These are phyloP conservation scores for Hycleus cichorii DNA, from an alignment of 1,140 invertebrate species.

Conservation along the genomic window DNA sequence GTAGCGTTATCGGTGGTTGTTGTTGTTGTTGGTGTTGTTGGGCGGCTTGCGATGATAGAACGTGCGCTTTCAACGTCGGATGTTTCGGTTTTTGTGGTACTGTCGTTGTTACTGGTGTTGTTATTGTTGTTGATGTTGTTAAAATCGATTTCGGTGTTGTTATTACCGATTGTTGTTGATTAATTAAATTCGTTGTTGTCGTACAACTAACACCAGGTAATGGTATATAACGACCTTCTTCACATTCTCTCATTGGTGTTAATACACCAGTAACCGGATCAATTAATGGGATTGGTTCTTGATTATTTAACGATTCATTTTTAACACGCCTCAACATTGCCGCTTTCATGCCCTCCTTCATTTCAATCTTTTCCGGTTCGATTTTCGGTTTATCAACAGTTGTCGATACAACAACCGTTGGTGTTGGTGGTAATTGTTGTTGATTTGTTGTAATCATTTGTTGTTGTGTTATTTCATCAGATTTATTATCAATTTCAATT, in stretches of 20 bases:
- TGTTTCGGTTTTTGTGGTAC: conserved; percentile 10
- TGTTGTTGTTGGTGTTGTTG: conserved; percentile 23
- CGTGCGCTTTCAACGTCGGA: conserved; percentile 50
- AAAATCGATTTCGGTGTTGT: conserved; percentile 16
- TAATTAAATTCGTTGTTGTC: not conserved
- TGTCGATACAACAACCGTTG: not conserved
- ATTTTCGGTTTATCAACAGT: conserved; percentile 24
- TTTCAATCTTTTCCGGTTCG: conserved; percentile 25
- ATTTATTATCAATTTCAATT: conserved; percentile 35
- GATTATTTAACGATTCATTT: conserved; percentile 29
- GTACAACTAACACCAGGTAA: conserved; percentile 38
- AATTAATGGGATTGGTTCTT: conserved; percentile 56
- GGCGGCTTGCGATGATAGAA: conserved; percentile 39
- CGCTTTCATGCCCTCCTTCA: conserved; percentile 35
- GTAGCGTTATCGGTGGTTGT: conserved; percentile 7
- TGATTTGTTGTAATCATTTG: conserved; percentile 1
- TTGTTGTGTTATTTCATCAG: conserved; percentile 21
- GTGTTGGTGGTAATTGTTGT: conserved; percentile 34
- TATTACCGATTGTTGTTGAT: conserved; percentile 21
- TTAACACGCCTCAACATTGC: conserved; percentile 37
- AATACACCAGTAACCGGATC: conserved; percentile 71
- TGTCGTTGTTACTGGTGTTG: conserved; percentile 34
- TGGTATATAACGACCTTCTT: conserved; percentile 64
- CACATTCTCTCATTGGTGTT: conserved; percentile 62
- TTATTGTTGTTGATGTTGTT: not conserved